A percentile compares a stretch with the other conserved stretches of the same genome.
Evolutionary conservation across 37 sponge, comb jelly and placozoan species (phyloP).

Genomic region (Tethya wilhelma): DNA sequence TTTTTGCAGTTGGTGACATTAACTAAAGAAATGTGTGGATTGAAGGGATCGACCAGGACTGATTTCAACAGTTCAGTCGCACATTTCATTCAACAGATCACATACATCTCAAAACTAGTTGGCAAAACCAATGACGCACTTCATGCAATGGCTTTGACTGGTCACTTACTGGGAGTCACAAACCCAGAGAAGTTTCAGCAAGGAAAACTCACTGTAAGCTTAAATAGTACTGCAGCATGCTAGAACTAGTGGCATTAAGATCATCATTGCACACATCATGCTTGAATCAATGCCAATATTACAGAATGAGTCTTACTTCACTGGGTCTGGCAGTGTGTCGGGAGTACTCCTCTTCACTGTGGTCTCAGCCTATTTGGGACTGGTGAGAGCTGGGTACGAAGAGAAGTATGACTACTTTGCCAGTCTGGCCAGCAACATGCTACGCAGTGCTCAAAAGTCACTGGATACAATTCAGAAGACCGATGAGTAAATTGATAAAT

Average conservation of each 20-base stretch:
- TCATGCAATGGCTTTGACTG: conserved; percentile 53
- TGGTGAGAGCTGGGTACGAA: conserved; percentile 79
- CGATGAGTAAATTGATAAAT: conserved; percentile 49
- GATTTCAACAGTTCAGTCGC: conserved; percentile 65
- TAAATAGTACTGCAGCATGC: neutral
- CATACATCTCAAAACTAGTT: conserved; percentile 70
- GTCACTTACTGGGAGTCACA: conserved; percentile 65
- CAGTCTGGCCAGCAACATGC: conserved; percentile 71
- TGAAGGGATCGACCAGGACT: conserved; percentile 56
- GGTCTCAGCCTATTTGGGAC: conserved; percentile 70
- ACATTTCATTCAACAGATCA: conserved; percentile 67
- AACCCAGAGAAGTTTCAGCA: conserved; percentile 48
- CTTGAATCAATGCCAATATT: neutral
- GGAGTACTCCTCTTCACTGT: conserved; percentile 72
- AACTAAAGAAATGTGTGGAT: conserved; percentile 79
- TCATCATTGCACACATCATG: neutral
- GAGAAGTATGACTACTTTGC: conserved; percentile 76
- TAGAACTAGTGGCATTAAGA: neutral
- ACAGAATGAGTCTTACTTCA: conserved; percentile 54
- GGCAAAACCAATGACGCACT: conserved; percentile 55
- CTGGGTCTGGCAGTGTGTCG: conserved; percentile 73
- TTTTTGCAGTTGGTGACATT: conserved; percentile 64
- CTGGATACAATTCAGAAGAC: conserved; percentile 67
- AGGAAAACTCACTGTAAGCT: conserved; percentile 22
- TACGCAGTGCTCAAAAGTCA: conserved; percentile 61